Base-by-base conservation (phyloP, 2,113 vertebrate genomes). In the Gnathonemus echidnorhynchus region DNA sequence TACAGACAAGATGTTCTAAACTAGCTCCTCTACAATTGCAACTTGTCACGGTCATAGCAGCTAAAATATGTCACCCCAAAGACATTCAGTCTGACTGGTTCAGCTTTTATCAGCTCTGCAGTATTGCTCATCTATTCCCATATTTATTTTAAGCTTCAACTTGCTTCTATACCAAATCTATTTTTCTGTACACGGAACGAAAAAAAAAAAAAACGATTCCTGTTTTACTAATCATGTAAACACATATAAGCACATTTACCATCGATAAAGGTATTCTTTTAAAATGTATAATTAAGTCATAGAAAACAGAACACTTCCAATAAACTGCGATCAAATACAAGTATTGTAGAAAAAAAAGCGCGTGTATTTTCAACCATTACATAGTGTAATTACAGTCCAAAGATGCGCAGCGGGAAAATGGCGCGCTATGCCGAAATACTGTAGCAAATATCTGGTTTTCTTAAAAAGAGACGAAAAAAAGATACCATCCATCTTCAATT, bases 21-120 rank as follows among this genome's bases (percentile, higher is more conserved):
- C 27, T 70, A 89, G 88, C 27, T 80, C 48, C 6, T 80, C 70
- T 77, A 56, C 31, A 89, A 35, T 52, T 87, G 15, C 48, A 87
- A 56, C 49, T 50, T n/a, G n/a, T 53, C 86, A 50, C 17, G 27
- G 70, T 48, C 15, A 48, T 77, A 89, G 88, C 88, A 89, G 70
- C 88, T 80, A n/a, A 89, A 88, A 74, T 19, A 24, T 15, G 15
- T 15, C 48, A 42, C 46, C n/a, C 50, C 70, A 42, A 80, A 27
- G 49, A 83, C 48, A 89, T 77, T 31, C 74, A 77, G 42, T 77
- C 70, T 39, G 31, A 84, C 83, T 46, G 42, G 17, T 21, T 50
- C 31, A 53, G 15, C 31, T n/a, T 45, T 48, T 49, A n/a, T n/a
- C 50, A 87, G 50, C 50, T 87, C 49, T 56, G 7, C 10, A 87